These are phyloP conservation scores for Rallus crepitans DNA, from an alignment of 2,797 vertebrate species.

Conservation along the genomic window DNA sequence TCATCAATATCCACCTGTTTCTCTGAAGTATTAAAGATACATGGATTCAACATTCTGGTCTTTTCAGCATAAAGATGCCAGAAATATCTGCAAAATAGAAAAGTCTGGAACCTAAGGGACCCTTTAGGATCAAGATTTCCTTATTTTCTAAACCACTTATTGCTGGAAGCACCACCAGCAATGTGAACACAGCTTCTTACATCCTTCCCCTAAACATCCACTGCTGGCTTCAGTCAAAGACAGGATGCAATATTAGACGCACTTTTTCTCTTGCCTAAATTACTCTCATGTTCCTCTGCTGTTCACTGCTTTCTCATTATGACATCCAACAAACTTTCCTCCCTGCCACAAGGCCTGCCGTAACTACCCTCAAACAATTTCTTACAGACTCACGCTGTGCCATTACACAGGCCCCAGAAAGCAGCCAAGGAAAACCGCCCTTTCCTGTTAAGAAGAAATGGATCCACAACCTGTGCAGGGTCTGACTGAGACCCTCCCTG, in stretches of 20 bases:
- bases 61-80: background rate
- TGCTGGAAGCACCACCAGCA: background rate
- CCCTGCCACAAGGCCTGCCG: background rate
- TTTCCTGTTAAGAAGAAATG: background rate
- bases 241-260: background rate
- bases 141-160: background rate
- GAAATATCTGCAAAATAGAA: background rate
- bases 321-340: background rate
- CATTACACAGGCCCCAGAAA: background rate
- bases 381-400: background rate
- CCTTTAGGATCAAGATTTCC: background rate
- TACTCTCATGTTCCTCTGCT: background rate
- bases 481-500: fast-evolving
- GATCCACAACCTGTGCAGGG: background rate
- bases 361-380: background rate
- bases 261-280: background rate
- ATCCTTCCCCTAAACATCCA: background rate
- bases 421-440: background rate
- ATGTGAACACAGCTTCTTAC: fast-evolving
- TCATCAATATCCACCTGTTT: background rate
- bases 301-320: background rate
- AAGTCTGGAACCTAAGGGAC: background rate
- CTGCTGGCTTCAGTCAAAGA: background rate
- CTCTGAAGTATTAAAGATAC: background rate
- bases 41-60: background rate